A percentile compares a stretch with the other conserved stretches of the same genome.
phyloP scores from a whole-genome alignment of 2,113 vertebrate genomes.

The Engystomops pustulosus region DNA sequence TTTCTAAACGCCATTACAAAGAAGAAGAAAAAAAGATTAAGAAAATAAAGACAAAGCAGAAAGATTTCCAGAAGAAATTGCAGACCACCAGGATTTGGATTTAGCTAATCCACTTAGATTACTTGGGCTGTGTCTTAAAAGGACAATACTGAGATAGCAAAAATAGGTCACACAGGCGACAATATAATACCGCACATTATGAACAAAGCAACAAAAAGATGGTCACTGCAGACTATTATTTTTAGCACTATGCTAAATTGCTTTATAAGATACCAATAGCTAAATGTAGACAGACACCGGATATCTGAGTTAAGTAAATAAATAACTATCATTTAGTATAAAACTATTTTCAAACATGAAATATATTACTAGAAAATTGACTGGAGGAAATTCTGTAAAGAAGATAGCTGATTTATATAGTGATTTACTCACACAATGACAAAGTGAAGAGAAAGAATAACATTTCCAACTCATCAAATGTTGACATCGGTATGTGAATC shows the following conservation, averaged over 20 bases:
- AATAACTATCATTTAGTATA: too few species aligned
- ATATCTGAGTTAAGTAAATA: too few species aligned
- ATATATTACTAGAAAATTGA: too few species aligned
- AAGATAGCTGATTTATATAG: too few species aligned
- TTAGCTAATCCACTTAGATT: slow-evolving; percentile 82
- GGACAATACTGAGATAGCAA: slow-evolving; percentile 72
- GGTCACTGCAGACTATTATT: background rate
- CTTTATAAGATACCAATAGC: background rate
- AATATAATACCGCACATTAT: slow-evolving; percentile 46
- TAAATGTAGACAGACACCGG: background rate
- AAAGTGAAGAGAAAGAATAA: too few species aligned
- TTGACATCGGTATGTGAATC: too few species aligned
- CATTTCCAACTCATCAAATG: too few species aligned
- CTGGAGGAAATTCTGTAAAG: too few species aligned
- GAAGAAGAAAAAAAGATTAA: slow-evolving; percentile 60
- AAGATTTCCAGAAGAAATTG: slow-evolving; percentile 74
- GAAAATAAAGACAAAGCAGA: slow-evolving; percentile 69
- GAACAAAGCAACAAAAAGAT: background rate
- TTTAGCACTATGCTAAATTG: background rate
- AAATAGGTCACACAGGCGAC: slow-evolving; percentile 71
- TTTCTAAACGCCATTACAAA: slow-evolving; percentile 54
- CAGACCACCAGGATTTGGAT: slow-evolving; percentile 77
- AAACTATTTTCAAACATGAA: too few species aligned
- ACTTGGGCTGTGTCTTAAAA: slow-evolving; percentile 75
- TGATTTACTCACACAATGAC: too few species aligned